A percentile compares a stretch with the other conserved stretches of the same genome.
Conservation (phyloP, 2,797 vertebrate species). For the Oryzias sinensis region DNA sequence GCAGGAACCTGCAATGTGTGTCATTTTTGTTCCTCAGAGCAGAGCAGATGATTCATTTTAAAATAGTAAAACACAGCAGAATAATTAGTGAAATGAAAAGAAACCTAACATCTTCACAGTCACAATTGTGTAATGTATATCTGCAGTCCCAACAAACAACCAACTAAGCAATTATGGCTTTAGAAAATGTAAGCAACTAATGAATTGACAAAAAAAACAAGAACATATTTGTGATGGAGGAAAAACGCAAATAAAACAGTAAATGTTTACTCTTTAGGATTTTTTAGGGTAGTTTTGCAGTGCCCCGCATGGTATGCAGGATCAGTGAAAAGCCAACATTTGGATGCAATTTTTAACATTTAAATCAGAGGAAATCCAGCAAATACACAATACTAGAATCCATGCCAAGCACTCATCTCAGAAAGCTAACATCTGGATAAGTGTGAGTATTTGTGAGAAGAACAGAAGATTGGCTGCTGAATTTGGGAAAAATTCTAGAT, state of each 20-base stretch:
- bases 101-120: no score
- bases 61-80: no score
- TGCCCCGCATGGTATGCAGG: constrained; percentile 54
- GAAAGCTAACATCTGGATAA: constrained; percentile 10
- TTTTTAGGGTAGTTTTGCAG: constrained; percentile 28
- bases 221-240: no score
- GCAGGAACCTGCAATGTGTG: no score
- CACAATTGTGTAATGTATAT: no score
- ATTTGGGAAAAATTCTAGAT: constrained; percentile 16
- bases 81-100: no score
- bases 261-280: constrained; percentile 29
- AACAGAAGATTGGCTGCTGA: constrained; percentile 7
- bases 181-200: no score
- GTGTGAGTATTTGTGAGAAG: background rate
- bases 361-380: constrained; percentile 39
- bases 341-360: constrained; percentile 47
- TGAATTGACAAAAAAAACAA: no score
- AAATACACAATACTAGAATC: constrained; percentile 31
- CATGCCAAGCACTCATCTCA: constrained; percentile 22
- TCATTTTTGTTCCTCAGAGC: no score
- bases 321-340: constrained; percentile 46
- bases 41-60: no score
- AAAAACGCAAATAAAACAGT: background rate
- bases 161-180: no score
- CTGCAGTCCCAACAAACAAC: no score